Percentiles rank a stretch among this genome's conserved stretches.
These are phyloP conservation scores for Caenorhabditis becei DNA, from an alignment of 2,888 invertebrate genomes.

Conservation along the genomic window DNA sequence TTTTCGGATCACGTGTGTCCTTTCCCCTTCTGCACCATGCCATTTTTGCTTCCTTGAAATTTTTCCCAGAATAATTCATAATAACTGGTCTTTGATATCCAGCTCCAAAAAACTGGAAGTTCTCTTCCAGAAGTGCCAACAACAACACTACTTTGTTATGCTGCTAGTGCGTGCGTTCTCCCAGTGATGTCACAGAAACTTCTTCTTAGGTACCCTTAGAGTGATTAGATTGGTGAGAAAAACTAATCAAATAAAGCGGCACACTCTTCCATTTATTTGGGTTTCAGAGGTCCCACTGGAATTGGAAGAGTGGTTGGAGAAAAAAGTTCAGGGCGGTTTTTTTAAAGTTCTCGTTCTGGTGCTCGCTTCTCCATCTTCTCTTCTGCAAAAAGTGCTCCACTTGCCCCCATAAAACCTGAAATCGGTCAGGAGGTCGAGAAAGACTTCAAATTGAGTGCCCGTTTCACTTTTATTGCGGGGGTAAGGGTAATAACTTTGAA, in stretches of 20 bases:
- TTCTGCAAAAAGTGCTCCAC: neutral
- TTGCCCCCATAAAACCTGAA: neutral
- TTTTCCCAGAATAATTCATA: too few species aligned
- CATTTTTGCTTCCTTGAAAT: neutral
- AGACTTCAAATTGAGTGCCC: neutral
- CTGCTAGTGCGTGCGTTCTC: neutral
- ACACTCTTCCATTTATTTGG: neutral
- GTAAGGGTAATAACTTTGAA: conserved; percentile 27
- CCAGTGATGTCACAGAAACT: neutral
- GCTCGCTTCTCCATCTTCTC: neutral
- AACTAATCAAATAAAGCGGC: neutral
- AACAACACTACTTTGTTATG: neutral
- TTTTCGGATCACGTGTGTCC: neutral
- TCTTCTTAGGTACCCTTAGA: neutral
- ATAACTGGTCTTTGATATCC: neutral
- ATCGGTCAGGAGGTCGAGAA: neutral
- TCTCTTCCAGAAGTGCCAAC: neutral
- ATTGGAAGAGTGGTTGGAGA: too few species aligned
- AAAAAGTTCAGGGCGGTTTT: neutral
- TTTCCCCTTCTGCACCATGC: neutral
- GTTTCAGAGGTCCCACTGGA: neutral
- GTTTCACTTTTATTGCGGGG: neutral
- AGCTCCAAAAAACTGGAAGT: neutral
- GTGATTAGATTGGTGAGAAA: neutral
- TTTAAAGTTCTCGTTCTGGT: neutral